Base-by-base conservation (phyloP, 2,113 vertebrate species). In the Merops nubicus region DNA sequence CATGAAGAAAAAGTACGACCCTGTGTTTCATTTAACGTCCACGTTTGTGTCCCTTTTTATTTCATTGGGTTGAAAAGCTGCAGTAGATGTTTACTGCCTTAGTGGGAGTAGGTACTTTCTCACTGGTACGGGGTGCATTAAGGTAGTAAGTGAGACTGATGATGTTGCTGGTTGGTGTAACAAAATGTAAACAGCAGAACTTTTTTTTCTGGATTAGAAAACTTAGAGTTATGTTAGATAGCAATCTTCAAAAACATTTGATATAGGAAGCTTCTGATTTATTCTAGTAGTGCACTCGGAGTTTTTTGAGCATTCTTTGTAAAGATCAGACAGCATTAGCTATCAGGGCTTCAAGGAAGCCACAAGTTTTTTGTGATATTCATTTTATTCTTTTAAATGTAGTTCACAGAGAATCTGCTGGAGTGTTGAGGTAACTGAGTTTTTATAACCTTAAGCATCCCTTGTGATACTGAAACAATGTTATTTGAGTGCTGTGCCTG, bases 231-330 rank as follows among this genome's bases (percentile, higher is more conserved):
- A 10, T 38, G 7, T 59, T 65, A 26, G 43, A 51, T 31, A 63
- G 31, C 28, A 62, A 7, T 72, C 28, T 31, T 63, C n/a, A 67
- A 53, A 87, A 70, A n/a, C 31, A 16, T 28, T 42, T 57, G 36
- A 11, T 69, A 54, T 22, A 42, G 22, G 15, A 63, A 19, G 40
- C 28, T 73, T 94, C 53, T 95, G 33, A 17, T 75, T 88, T 59
- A 33, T 8, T 85, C 15, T 38, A 12, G 23, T n/a, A 74, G 13
- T 54, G 22, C 29, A 14, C 9, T 42, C 0, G 1, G 1, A 33
- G 12, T 20, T 65, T 79, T 85, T 51, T 64, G 23, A 40, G 11
- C 50, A 25, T 36, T 62, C 15, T 36, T 60, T 33, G 5, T 74
- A 36, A 76, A 80, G 21, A 22, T 65, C 50, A 64, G 59, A 31